These are phyloP conservation scores for Linepithema humile DNA, from an alignment of 1,140 invertebrate species.

Conservation along the genomic window DNA sequence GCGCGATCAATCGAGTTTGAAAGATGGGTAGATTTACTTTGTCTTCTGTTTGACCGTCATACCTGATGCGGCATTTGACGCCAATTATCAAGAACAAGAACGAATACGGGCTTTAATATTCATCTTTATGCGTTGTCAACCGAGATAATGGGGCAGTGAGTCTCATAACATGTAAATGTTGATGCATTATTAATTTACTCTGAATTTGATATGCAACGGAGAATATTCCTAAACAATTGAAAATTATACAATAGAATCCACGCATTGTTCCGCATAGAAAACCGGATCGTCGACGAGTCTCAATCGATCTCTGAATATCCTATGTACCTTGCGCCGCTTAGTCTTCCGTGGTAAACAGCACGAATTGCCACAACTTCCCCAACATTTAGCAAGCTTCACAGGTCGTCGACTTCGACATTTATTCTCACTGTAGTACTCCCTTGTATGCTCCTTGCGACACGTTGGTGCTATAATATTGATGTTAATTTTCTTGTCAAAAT, in stretches of 20 bases:
- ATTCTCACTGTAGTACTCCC: slow-evolving; percentile 95
- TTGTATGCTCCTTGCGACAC: slow-evolving; percentile 94
- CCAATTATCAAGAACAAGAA: slow-evolving; percentile 30
- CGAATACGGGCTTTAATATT: not conserved
- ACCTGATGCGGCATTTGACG: not conserved
- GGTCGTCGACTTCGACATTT: slow-evolving; percentile 94
- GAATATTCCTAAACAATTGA: slow-evolving; percentile 18
- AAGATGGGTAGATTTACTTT: not conserved
- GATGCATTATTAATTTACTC: slow-evolving; percentile 22
- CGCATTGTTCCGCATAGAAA: not conserved
- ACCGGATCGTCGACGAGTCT: not conserved
- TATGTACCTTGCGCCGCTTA: slow-evolving; percentile 93
- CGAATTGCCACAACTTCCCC: slow-evolving; percentile 88
- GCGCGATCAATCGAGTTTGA: not conserved
- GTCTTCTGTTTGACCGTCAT: not conserved
- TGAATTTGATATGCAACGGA: not conserved
- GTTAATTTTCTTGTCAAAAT: slow-evolving; percentile 12
- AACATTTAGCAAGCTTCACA: slow-evolving; percentile 95
- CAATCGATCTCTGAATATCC: slow-evolving; percentile 3
- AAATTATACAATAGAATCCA: slow-evolving; percentile 25
- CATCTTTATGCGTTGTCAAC: not conserved
- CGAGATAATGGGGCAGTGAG: not conserved
- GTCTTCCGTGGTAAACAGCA: slow-evolving; percentile 96
- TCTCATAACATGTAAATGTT: slow-evolving; percentile 11
- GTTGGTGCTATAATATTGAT: slow-evolving; percentile 87